Evolutionary conservation across 2,797 vertebrate species (phyloP).

Genomic region (Myotis myotis): DNA sequence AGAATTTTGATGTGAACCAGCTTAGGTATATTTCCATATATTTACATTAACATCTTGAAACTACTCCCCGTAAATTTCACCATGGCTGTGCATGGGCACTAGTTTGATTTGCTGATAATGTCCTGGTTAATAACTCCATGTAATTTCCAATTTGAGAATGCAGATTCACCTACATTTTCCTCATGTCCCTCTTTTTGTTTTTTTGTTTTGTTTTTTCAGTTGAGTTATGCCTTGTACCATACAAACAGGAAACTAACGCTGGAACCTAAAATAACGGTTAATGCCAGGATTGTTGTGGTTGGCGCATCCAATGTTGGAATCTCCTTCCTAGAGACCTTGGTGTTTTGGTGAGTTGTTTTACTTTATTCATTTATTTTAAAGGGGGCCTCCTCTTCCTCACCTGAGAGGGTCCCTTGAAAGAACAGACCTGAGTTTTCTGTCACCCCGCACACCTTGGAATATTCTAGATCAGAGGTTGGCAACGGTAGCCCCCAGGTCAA

Average conservation of each 20-base stretch:
- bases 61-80: neutral
- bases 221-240: constrained; percentile 90
- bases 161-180: neutral
- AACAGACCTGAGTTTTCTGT: neutral
- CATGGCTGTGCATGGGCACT: neutral
- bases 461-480: neutral
- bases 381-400: neutral
- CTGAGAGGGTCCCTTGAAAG: neutral
- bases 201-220: constrained; percentile 81
- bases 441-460: neutral
- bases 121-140: neutral
- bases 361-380: constrained; percentile 34
- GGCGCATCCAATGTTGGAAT: constrained; percentile 93
- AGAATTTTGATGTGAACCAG: constrained; percentile 2
- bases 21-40: neutral
- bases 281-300: constrained; percentile 92
- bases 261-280: constrained; percentile 90
- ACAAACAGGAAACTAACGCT: constrained; percentile 92
- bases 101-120: neutral
- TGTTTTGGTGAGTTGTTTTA: constrained; percentile 89
- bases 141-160: neutral
- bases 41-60: constrained; percentile 31
- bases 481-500: neutral
- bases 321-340: constrained; percentile 91
- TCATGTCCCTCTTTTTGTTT: neutral